Evolutionary conservation across 2,888 invertebrate species (phyloP), one percentile per base, ranked within the genome.

Genomic region (Rhimphoctona megacephalus): DNA sequence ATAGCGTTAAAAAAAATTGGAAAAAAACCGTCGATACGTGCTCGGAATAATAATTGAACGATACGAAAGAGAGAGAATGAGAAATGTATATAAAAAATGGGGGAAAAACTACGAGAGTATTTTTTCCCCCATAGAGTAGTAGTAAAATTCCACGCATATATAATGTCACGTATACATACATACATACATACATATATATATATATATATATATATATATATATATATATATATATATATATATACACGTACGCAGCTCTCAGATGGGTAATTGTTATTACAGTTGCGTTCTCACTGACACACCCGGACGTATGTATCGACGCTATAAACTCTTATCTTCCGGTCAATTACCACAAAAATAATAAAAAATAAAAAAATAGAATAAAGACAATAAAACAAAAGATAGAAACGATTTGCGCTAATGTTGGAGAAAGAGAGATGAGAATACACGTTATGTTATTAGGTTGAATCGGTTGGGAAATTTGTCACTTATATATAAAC

Each of bases 41-140:
- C 46, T 43, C 33, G 74, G 79, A 83, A 83, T 85, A 83, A 83
- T 85, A 85, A 85, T 82, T 80, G 69, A 74, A 73, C 74, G 83
- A 72, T 14, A 57, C 39, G 54, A 25, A 46, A 61, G 61, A 43
- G 19, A 70, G 57, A 79, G 33, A 14, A n/a, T 33, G 30, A 17
- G 11, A 79, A 17, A 39, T n/a, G 9, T 7, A 39, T 3, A 8
- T n/a, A 66, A 64, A 74, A 52, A 66, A 73, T 11, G 6, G 43
- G 9, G 54, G n/a, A 74, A 82, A 74, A 85, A 73, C 49, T 64
- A 76, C 66, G 61, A 49, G 72, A 52, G 46, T 54, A 69, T n/a
- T n/a, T n/a, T n/a, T n/a, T n/a, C n/a, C n/a, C n/a, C n/a, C n/a
- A n/a, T n/a, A n/a, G n/a, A n/a, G n/a, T n/a, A n/a, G n/a, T n/a